Conservation (phyloP, 2,797 vertebrate species). For the Schizopygopsis malacanthus region DNA sequence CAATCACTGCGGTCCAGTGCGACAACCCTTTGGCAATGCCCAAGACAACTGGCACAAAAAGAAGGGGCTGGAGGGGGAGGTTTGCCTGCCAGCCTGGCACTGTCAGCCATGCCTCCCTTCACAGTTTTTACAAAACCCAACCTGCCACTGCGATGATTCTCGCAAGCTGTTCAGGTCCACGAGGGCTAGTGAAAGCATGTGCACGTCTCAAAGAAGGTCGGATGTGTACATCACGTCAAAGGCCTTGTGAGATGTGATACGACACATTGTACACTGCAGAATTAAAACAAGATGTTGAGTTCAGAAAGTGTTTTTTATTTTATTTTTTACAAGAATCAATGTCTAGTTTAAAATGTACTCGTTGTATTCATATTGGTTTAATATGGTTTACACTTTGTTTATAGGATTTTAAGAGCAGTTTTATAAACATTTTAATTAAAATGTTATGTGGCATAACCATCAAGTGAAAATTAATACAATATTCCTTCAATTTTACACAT, state of each 20-base stretch:
- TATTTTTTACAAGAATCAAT: background rate
- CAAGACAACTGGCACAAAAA: constrained; percentile 34
- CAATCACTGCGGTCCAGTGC: constrained; percentile 42
- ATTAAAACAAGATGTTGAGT: background rate
- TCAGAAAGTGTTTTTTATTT: too few relatives aligned
- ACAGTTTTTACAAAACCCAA: constrained; percentile 37
- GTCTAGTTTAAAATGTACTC: background rate
- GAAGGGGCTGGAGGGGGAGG: constrained; percentile 36
- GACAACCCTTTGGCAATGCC: constrained; percentile 50
- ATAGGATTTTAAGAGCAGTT: background rate
- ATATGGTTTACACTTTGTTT: background rate
- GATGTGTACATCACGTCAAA: background rate
- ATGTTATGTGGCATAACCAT: too few relatives aligned
- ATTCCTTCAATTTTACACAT: background rate
- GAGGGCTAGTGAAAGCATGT: background rate
- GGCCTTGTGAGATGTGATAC: background rate
- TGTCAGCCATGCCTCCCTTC: constrained; percentile 43
- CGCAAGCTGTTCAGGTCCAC: constrained; percentile 10
- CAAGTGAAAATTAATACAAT: background rate
- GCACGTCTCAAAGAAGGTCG: background rate
- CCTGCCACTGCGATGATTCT: constrained; percentile 30
- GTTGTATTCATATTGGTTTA: background rate
- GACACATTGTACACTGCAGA: background rate
- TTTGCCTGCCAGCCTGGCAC: constrained; percentile 40
- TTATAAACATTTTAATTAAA: too few relatives aligned